Evolutionary conservation across 2,888 invertebrate species (phyloP).

Genomic region (Eilema caniola): DNA sequence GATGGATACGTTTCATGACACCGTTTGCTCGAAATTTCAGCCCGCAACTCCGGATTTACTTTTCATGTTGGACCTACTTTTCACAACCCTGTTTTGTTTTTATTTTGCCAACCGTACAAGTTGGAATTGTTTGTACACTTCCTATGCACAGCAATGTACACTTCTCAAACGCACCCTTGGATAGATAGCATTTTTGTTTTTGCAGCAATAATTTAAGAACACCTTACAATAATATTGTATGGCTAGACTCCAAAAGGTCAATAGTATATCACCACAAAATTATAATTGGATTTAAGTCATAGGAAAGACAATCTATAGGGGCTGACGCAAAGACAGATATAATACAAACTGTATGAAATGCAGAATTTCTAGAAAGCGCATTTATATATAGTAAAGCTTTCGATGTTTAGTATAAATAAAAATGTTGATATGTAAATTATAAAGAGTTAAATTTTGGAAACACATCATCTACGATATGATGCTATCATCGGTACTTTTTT

Average conservation of each 20-base stretch:
- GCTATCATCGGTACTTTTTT: conserved; percentile 24
- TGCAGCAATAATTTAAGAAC: conserved; percentile 28
- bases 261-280: conserved; percentile 18
- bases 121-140: conserved; percentile 50
- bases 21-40: not conserved
- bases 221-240: conserved; percentile 24
- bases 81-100: conserved; percentile 49
- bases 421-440: conserved; percentile 26
- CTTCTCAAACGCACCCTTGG: conserved; percentile 55
- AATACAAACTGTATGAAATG: conserved; percentile 30
- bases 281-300: conserved; percentile 28
- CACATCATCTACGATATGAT: conserved; percentile 24
- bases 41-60: not conserved
- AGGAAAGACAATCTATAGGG: conserved; percentile 31
- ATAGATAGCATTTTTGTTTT: conserved; percentile 43
- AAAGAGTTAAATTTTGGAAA: conserved; percentile 30
- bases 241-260: conserved; percentile 25
- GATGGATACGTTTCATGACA: too few species aligned
- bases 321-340: conserved; percentile 30
- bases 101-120: conserved; percentile 49
- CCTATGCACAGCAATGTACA: conserved; percentile 59
- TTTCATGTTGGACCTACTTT: conserved; percentile 7
- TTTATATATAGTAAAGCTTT: conserved; percentile 47
- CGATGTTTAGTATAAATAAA: conserved; percentile 44
- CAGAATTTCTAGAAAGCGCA: conserved; percentile 41